Base-by-base conservation (phyloP, 2,888 invertebrate species). In the Drosophila lutescens region DNA sequence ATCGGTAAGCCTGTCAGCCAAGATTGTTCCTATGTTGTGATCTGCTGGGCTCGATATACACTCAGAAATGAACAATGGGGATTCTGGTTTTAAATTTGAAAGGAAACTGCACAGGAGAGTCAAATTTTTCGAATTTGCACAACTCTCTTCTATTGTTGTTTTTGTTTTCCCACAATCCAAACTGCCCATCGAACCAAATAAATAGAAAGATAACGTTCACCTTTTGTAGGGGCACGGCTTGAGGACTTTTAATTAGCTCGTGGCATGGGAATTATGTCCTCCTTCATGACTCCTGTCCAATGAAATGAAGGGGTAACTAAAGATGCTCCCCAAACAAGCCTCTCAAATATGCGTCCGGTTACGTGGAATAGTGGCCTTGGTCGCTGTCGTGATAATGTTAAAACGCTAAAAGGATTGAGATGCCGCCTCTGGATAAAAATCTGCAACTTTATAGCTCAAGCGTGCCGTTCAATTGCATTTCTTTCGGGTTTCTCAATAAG, bases 401-500 rank as follows among this genome's bases (percentile, higher is more conserved):
- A 34, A 20, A 13, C 40, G 56, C 73, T 55, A 47, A 55, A 72
- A 72, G 63, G 72, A 68, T 68, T 38, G 61, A 9, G 57, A 34
- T 34, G 41, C 59, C 23, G 41, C 61, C 38, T 46, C 30, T 36
- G 61, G 61, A 66, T 66, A 66, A 46, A 72, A 63, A 71, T 71
- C 70, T 63, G 30, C 46, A 47, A 63, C 56, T 71, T 71, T 63
- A 71, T 72, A 51, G 73, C 46, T 40, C 38, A 54, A 54, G 69
- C 69, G 69, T 69, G 60, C 70, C 62, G 62, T 36, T 47, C 55
- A 17, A 55, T 54, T 55, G 67, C 26, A 54, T 55, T 66, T 47
- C 40, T 41, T 41, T 66, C 67, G 34, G 67, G 46, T 47, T 67
- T 67, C 66, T 67, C 41, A 55, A 66, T 55, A 55, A 67, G 67